Conservation (phyloP, 1,140 invertebrate species). For the Paramacrobiotus metropolitanus region DNA sequence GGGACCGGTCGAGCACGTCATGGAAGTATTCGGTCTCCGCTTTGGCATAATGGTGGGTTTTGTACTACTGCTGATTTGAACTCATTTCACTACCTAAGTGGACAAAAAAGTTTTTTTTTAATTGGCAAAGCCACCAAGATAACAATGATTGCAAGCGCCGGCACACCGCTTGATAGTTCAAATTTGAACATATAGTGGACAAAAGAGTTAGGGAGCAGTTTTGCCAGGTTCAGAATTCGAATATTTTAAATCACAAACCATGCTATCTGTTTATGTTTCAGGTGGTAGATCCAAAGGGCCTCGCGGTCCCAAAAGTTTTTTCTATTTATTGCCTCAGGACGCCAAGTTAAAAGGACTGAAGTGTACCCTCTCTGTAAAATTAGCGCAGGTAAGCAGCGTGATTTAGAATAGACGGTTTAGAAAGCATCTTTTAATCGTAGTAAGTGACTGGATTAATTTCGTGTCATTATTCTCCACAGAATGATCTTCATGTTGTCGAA, state of each 20-base stretch:
- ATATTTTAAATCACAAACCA: not conserved
- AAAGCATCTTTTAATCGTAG: not conserved
- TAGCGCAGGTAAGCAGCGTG: conserved; percentile 40
- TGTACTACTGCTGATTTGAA: not conserved
- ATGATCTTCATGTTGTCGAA: conserved; percentile 76
- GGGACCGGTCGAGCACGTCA: conserved; percentile 62
- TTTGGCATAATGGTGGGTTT: conserved; percentile 36
- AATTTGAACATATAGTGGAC: not conserved
- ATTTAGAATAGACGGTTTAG: not conserved
- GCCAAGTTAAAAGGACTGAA: conserved; percentile 50
- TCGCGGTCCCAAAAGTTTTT: conserved; percentile 57
- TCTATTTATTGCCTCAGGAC: conserved; percentile 68
- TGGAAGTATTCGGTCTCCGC: conserved; percentile 63
- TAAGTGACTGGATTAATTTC: conserved; percentile 8
- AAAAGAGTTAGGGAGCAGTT: too few species aligned
- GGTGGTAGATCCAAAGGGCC: conserved; percentile 66
- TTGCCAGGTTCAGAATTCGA: too few species aligned
- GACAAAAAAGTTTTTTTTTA: too few species aligned
- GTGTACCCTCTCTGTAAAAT: conserved; percentile 58
- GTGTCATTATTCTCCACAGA: too few species aligned
- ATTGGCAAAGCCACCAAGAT: not conserved
- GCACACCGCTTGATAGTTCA: conserved; percentile 9
- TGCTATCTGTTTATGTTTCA: conserved; percentile 9
- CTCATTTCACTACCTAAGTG: too few species aligned
- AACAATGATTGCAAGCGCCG: not conserved